Evolutionary conservation across 2,113 vertebrate genomes (phyloP), one percentile per base, ranked within the genome.

Genomic region (Cyprinodon brontotheroides): DNA sequence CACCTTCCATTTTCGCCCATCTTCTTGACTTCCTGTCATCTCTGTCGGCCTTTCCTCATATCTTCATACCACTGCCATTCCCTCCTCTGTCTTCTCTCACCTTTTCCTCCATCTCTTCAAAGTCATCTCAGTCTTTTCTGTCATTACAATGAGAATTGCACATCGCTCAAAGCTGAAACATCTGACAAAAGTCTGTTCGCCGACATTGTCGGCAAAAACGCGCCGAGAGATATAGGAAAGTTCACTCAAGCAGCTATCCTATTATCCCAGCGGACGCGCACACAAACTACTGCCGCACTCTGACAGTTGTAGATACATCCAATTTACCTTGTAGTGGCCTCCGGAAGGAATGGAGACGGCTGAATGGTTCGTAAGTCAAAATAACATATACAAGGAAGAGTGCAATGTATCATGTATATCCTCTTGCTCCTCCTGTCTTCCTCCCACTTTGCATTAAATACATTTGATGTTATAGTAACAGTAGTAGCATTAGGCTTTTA

Each of bases 401-500:
- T 62, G 37, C 29, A 10, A 60, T 72, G 74, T 70, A 64, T 76
- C 78, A 63, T 74, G 41, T 73, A 20, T 80, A 14, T 74, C 47
- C 61, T 38, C 14, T 59, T 65, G 71, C 60, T 67, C 53, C 50
- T 76, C 74, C 77, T 53, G 45, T 45, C 68, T 72, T 75, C 72
- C 71, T 76, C 86, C 77, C 70, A 61, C 75, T 84, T 80, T 70
- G 77, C 76, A 82, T 86, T 86, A 88, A 90, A 89, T 80, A 82
- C 86, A 83, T 73, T 77, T 38, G 73, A 86, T 87, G 81, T 85
- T 73, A 71, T 79, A 68, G 78, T 80, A 88, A 84, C 89, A 88
- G 89, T 69, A 69, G 87, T 81, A 75, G 77, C 64, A 81, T 87
- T 79, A 62, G 79, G 86, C 87, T 89, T 90, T 90, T 89, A 90